Conservation (phyloP, 2,888 invertebrate species). For the Noctua fimbriata region DNA sequence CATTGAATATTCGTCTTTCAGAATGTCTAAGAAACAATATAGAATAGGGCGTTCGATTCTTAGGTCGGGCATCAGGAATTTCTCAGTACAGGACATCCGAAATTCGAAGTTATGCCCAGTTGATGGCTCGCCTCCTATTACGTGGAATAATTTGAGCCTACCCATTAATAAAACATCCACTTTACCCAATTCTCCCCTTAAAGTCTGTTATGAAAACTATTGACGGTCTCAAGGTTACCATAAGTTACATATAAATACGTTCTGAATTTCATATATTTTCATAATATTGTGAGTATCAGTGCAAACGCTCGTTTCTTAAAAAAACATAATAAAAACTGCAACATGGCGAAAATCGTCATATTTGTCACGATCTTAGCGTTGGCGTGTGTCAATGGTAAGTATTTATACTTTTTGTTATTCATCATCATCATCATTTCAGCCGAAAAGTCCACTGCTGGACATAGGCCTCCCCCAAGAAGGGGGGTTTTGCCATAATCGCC, state of each 20-base stretch:
- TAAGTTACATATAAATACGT: conserved; percentile 46
- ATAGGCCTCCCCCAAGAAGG: too few relatives aligned
- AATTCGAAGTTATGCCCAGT: not conserved
- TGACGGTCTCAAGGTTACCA: conserved; percentile 50
- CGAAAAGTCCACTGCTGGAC: too few relatives aligned
- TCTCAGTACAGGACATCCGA: not conserved
- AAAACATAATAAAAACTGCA: not conserved
- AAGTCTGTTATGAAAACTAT: conserved; percentile 30
- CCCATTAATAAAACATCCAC: not conserved
- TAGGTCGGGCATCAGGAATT: not conserved
- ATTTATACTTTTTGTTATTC: conserved; percentile 17
- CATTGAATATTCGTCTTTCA: not conserved
- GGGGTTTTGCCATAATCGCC: too few relatives aligned
- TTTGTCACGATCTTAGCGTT: conserved; percentile 50
- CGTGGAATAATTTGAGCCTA: not conserved
- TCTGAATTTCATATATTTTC: conserved; percentile 17
- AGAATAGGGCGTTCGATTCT: not conserved
- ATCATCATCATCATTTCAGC: too few relatives aligned
- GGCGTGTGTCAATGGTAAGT: conserved; percentile 55
- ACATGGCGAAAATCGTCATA: conserved; percentile 58
- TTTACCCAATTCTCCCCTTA: conserved; percentile 47
- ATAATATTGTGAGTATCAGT: conserved; percentile 32
- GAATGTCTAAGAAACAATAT: not conserved
- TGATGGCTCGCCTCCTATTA: not conserved
- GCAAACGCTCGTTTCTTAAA: not conserved